A percentile compares a stretch with the other conserved stretches of the same genome.
phyloP scores from a whole-genome alignment of 2,113 vertebrate species.

The Pachycephala philippinensis region DNA sequence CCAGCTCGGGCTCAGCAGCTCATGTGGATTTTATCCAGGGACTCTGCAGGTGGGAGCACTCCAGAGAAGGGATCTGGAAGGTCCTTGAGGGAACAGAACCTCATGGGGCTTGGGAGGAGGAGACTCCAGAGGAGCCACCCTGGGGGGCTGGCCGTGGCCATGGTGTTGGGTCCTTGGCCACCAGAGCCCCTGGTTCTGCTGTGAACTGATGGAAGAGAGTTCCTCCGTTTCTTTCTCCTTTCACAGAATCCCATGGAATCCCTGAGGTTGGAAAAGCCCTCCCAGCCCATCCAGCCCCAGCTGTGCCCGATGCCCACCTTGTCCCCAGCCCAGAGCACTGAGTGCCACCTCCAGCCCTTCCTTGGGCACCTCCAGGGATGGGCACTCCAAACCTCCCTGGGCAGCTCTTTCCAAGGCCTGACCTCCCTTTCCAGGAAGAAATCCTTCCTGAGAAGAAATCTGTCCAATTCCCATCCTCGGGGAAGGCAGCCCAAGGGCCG shows the following conservation, averaged over 20 bases:
- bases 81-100: background rate
- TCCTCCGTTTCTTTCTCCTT: background rate
- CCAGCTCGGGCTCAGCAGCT: background rate
- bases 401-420: background rate
- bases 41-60: background rate
- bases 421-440: accelerated
- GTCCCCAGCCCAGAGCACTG: background rate
- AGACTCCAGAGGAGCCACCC: background rate
- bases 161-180: background rate
- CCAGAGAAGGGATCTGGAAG: background rate
- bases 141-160: background rate
- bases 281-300: accelerated
- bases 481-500: background rate
- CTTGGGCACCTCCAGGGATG: background rate
- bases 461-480: background rate
- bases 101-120: background rate
- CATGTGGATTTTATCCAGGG: background rate
- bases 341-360: background rate
- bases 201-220: background rate
- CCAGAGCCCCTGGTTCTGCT: background rate
- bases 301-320: background rate
- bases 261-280: background rate
- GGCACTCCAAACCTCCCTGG: background rate
- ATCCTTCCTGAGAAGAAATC: background rate
- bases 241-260: accelerated